These are phyloP conservation scores for Drosophila grimshawi DNA, from an alignment of 1,140 invertebrate species.

Conservation along the genomic window DNA sequence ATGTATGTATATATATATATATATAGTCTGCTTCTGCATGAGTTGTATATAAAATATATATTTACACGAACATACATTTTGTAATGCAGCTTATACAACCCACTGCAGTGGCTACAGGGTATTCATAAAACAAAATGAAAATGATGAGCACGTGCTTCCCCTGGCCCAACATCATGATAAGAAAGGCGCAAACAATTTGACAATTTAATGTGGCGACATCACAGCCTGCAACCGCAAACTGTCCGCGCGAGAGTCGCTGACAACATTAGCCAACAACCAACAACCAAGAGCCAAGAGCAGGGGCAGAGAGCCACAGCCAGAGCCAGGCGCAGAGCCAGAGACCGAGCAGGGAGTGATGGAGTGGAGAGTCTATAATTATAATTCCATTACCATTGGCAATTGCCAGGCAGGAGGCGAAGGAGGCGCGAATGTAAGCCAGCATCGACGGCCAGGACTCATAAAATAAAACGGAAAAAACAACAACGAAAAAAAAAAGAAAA, in stretches of 20 bases:
- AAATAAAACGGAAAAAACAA: constrained; percentile 24
- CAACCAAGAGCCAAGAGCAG: too few species aligned
- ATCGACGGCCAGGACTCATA: constrained; percentile 22
- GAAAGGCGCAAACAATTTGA: constrained; percentile 76
- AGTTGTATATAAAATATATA: not conserved
- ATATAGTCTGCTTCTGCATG: not conserved
- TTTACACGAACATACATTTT: too few species aligned
- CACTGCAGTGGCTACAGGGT: not conserved
- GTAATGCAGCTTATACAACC: too few species aligned
- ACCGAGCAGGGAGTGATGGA: constrained; percentile 41
- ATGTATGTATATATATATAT: too few species aligned
- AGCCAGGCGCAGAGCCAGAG: too few species aligned
- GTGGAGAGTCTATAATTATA: constrained; percentile 74
- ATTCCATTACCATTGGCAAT: constrained; percentile 71
- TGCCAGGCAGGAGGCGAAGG: constrained; percentile 25
- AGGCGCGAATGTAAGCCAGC: constrained; percentile 34
- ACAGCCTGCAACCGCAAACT: constrained; percentile 45
- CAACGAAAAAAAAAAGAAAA: not conserved
- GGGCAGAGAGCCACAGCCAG: too few species aligned
- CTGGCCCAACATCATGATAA: constrained; percentile 60
- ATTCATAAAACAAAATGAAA: not conserved
- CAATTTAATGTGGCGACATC: constrained; percentile 78
- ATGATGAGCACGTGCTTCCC: constrained; percentile 66
- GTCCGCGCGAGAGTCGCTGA: constrained; percentile 50
- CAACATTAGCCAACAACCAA: constrained; percentile 64